Conservation (phyloP, 1,140 invertebrate species). For the Nasonia vitripennis region DNA sequence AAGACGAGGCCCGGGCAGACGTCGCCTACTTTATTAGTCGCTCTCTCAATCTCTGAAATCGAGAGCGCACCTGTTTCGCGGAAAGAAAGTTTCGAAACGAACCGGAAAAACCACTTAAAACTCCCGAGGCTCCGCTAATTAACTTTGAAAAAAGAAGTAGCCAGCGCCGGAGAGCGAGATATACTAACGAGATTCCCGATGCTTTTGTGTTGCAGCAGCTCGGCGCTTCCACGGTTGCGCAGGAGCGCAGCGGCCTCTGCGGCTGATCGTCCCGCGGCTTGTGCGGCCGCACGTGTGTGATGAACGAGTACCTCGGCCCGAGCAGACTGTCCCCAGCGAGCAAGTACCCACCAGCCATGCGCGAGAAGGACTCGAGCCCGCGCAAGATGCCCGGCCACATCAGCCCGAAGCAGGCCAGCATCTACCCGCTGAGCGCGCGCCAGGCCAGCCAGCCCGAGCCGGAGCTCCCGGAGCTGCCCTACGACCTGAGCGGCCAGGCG, state of each 20-base stretch:
- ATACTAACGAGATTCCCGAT: background rate
- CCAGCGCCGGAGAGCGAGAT: background rate
- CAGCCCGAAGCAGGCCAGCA: conserved; percentile 83
- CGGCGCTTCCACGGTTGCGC: conserved; percentile 46
- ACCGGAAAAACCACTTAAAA: background rate
- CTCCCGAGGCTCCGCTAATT: background rate
- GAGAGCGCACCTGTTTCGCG: conserved; percentile 6
- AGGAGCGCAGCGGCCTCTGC: conserved; percentile 36
- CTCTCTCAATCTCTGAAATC: conserved; percentile 9
- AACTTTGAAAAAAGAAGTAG: background rate
- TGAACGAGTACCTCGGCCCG: conserved; percentile 72
- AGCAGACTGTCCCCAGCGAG: conserved; percentile 65
- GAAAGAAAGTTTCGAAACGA: background rate
- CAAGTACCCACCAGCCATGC: conserved; percentile 78
- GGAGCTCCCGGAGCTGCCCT: conserved; percentile 76
- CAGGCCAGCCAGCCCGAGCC: conserved; percentile 58
- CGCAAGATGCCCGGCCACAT: conserved; percentile 83
- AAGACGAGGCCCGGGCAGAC: background rate
- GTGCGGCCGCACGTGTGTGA: conserved; percentile 63
- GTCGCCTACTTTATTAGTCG: conserved; percentile 9
- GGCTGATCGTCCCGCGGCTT: conserved; percentile 52
- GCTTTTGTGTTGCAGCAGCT: conserved; percentile 57
- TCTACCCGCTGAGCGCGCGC: conserved; percentile 80
- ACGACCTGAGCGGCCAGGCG: conserved; percentile 75
- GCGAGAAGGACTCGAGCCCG: conserved; percentile 87